These are phyloP conservation scores for Microcebus jonahi DNA, from an alignment of 2,113 vertebrate species.

Conservation along the genomic window DNA sequence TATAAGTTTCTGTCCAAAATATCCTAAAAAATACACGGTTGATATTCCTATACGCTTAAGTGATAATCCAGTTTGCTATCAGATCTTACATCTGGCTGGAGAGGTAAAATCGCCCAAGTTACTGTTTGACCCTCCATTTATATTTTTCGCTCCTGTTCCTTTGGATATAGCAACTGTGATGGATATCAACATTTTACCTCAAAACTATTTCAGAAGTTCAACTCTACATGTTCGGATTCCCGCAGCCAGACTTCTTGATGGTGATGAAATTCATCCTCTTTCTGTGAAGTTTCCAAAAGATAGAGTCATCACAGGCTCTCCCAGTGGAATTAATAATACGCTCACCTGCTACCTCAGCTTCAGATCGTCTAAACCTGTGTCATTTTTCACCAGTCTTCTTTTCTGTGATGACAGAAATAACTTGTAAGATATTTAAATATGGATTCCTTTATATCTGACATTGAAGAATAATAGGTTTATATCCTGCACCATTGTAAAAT, in stretches of 20 bases:
- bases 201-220: conserved; percentile 84
- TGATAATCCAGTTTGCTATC: conserved; percentile 39
- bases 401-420: conserved; percentile 86
- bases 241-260: conserved; percentile 78
- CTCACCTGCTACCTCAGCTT: conserved; percentile 86
- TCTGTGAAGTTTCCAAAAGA: conserved; percentile 85
- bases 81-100: conserved; percentile 46
- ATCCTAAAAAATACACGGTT: not conserved
- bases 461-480: not conserved
- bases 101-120: conserved; percentile 69
- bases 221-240: conserved; percentile 83
- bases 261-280: conserved; percentile 80
- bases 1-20: too few relatives aligned
- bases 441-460: not conserved
- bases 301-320: conserved; percentile 69
- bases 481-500: not conserved
- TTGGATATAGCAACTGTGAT: conserved; percentile 54
- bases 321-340: conserved; percentile 67
- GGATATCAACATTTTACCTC: conserved; percentile 66
- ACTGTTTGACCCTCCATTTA: conserved; percentile 65
- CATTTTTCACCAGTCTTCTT: conserved; percentile 82
- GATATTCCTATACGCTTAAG: conserved; percentile 65
- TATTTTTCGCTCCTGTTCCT: conserved; percentile 73
- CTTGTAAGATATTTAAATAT: conserved; percentile 83
- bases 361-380: conserved; percentile 85